Percentiles rank a stretch among this genome's conserved stretches.
phyloP scores from a whole-genome alignment of 2,888 invertebrate species.

The Oligia latruncula region DNA sequence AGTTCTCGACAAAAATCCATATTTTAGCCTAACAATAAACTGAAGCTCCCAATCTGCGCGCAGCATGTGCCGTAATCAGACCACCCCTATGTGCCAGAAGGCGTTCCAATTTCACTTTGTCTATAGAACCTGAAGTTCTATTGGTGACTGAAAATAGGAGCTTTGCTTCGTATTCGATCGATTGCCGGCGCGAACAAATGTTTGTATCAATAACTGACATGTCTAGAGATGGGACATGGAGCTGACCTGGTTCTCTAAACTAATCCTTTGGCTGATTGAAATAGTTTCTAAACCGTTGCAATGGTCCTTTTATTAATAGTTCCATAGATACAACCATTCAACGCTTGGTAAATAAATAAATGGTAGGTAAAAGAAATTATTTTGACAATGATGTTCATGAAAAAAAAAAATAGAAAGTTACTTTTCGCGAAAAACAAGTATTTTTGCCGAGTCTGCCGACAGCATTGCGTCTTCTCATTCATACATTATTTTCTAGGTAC shows the following conservation, averaged over 20 bases:
- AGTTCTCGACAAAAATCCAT: neutral
- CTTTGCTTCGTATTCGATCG: neutral
- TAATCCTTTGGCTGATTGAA: conserved; percentile 14
- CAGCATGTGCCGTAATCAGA: neutral
- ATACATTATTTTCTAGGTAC: too few relatives aligned
- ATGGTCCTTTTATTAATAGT: neutral
- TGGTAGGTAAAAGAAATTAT: too few relatives aligned
- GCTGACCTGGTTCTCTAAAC: conserved; percentile 10
- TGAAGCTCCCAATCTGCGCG: neutral
- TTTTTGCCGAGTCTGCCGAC: too few relatives aligned
- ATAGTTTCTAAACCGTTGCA: neutral
- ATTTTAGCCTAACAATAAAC: neutral
- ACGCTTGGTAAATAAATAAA: neutral
- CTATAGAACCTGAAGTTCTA: neutral
- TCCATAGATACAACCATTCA: too few relatives aligned
- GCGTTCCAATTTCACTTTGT: conserved; percentile 4
- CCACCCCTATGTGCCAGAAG: neutral
- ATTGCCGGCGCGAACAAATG: conserved; percentile 1
- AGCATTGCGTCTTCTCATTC: neutral
- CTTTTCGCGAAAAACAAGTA: neutral
- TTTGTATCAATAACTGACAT: neutral
- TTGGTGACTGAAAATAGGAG: neutral
- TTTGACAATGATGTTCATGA: neutral
- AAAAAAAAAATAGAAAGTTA: neutral
- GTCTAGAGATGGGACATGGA: neutral